Conservation (phyloP, 2,113 vertebrate species). For the Poeciliopsis turrubarensis region DNA sequence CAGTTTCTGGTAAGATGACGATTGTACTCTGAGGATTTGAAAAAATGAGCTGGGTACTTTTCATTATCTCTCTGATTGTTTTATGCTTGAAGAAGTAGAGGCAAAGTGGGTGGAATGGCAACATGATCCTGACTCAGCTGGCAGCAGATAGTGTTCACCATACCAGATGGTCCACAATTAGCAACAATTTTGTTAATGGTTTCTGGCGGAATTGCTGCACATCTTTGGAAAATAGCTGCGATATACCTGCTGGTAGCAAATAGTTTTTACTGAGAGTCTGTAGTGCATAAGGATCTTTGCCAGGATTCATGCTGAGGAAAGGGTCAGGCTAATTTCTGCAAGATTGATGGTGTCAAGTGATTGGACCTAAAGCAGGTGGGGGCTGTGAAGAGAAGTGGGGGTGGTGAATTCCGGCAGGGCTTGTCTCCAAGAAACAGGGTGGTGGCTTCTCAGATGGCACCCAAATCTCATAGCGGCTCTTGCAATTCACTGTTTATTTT, state of each 20-base stretch:
- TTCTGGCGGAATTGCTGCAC: conserved; percentile 45
- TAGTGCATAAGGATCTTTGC: conserved; percentile 37
- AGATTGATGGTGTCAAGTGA: conserved; percentile 76
- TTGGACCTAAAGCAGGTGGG: conserved; percentile 37
- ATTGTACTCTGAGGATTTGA: conserved; percentile 44
- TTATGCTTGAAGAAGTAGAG: conserved; percentile 57
- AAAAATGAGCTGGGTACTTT: conserved; percentile 37
- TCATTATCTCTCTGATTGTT: conserved; percentile 49
- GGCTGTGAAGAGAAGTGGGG: not conserved
- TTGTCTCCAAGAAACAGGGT: conserved; percentile 16
- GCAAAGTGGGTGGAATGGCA: conserved; percentile 36
- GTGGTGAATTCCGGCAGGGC: conserved; percentile 63
- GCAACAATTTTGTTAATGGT: conserved; percentile 42
- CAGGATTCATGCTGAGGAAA: conserved; percentile 27
- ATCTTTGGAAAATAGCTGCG: conserved; percentile 42
- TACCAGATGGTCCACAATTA: conserved; percentile 6
- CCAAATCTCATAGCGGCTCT: conserved; percentile 68
- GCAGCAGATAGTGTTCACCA: conserved; percentile 9
- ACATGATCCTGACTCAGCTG: conserved; percentile 50
- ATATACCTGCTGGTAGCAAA: conserved; percentile 59
- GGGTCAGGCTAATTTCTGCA: conserved; percentile 54
- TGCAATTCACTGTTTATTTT: conserved; percentile 73
- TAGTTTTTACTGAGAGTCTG: conserved; percentile 41
- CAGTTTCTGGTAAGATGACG: conserved; percentile 35
- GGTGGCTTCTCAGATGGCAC: conserved; percentile 73